Percentiles rank a stretch among this genome's conserved stretches.
Conservation (phyloP, 1,140 invertebrate species). For the Aphelinus certus region DNA sequence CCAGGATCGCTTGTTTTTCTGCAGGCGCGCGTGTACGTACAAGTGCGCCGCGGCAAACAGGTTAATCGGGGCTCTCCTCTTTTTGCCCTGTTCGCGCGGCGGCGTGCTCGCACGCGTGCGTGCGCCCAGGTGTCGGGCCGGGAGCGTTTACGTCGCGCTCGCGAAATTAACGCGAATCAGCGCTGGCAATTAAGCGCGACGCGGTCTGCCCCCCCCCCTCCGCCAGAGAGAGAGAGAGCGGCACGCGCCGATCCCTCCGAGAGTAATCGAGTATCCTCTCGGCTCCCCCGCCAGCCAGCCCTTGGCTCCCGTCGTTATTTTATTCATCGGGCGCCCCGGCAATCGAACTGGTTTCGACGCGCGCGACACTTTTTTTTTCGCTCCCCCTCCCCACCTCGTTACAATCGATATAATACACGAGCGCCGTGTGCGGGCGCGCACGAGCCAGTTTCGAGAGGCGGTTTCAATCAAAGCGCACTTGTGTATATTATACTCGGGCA, state of each 20-base stretch:
- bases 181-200: conserved; percentile 8
- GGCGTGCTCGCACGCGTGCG: background rate
- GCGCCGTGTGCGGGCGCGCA: background rate
- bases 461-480: conserved; percentile 48
- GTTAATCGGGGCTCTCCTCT: conserved; percentile 17
- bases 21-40: background rate
- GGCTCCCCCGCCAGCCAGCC: background rate
- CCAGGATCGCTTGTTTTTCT: too few relatives aligned
- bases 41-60: conserved; percentile 14
- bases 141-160: background rate
- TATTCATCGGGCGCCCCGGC: conserved; percentile 10
- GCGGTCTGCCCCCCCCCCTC: background rate
- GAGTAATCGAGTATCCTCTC: conserved; percentile 11
- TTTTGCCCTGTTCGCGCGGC: background rate
- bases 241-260: background rate
- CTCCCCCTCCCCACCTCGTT: background rate
- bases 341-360: background rate
- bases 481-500: conserved; percentile 40
- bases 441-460: background rate
- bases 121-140: background rate
- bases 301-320: background rate
- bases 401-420: background rate
- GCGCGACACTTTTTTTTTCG: conserved; percentile 5
- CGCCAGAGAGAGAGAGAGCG: too few relatives aligned
- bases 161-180: conserved; percentile 22